Conservation (phyloP, 2,888 invertebrate genomes). For the Lepidonotus clava region DNA sequence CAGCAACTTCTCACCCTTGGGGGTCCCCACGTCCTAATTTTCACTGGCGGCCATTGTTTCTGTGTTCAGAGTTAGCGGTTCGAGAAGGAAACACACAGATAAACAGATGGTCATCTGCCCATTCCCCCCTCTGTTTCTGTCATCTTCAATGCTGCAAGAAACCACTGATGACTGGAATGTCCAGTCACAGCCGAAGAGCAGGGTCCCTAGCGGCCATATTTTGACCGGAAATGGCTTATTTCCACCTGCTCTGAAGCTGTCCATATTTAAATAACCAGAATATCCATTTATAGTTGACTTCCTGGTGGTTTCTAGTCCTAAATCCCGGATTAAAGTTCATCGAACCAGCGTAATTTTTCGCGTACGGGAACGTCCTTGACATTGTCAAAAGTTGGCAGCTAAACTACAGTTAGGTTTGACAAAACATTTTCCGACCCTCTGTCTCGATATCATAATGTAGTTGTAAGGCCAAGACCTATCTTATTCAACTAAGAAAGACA, state of each 20-base stretch:
- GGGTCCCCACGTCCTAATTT: too few relatives aligned
- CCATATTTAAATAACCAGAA: too few relatives aligned
- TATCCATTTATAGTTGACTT: neutral
- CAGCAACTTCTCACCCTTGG: too few relatives aligned
- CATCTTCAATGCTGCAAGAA: neutral
- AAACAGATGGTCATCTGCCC: too few relatives aligned
- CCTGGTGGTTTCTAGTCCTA: neutral
- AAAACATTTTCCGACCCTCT: constrained; percentile 25
- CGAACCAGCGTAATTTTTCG: constrained; percentile 1
- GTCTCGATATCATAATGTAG: neutral
- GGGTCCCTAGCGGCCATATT: constrained; percentile 16
- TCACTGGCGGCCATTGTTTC: too few relatives aligned
- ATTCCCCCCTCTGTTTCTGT: neutral
- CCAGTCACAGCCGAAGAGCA: neutral
- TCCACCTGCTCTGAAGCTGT: neutral
- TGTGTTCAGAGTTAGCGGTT: too few relatives aligned
- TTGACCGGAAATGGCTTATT: neutral
- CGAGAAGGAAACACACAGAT: too few relatives aligned
- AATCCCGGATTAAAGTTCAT: neutral
- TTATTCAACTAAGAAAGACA: neutral
- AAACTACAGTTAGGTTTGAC: constrained; percentile 19
- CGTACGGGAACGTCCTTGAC: constrained; percentile 28
- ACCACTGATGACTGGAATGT: constrained; percentile 1
- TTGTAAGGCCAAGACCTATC: neutral
- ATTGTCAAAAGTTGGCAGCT: constrained; percentile 42